phyloP scores from a whole-genome alignment of 2,797 vertebrate species.

The Sebastes baramenuke region DNA sequence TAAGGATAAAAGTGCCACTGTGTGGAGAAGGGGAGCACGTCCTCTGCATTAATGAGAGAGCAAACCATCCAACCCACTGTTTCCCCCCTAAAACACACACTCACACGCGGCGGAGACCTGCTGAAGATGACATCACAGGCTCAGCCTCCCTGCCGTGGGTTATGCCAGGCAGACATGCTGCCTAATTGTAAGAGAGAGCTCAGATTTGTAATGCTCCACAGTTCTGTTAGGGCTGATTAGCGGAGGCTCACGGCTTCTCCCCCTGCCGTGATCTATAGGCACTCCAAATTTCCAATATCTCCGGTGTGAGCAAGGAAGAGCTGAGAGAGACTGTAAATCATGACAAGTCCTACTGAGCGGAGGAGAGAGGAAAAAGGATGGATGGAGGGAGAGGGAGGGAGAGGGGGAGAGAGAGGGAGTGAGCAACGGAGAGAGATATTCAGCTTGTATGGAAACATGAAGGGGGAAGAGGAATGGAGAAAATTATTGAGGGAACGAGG shows the following conservation, averaged over 20 bases:
- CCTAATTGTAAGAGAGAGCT: slow-evolving; percentile 75
- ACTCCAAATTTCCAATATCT: slow-evolving; percentile 82
- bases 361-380: slow-evolving; percentile 49
- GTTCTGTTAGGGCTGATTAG: slow-evolving; percentile 82
- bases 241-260: slow-evolving; percentile 63
- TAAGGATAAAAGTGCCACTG: slow-evolving; percentile 75
- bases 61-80: slow-evolving; percentile 54
- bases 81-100: slow-evolving; percentile 45
- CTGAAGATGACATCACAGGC: slow-evolving; percentile 70
- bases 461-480: slow-evolving; percentile 48
- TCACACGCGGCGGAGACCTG: slow-evolving; percentile 28
- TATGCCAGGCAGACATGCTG: slow-evolving; percentile 61
- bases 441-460: slow-evolving; percentile 67
- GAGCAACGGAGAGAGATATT: slow-evolving; percentile 61
- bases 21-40: slow-evolving; percentile 66
- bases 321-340: slow-evolving; percentile 81
- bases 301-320: slow-evolving; percentile 74
- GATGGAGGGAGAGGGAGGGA: slow-evolving; percentile 40
- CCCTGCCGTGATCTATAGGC: slow-evolving; percentile 79
- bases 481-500: slow-evolving; percentile 67
- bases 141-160: slow-evolving; percentile 51
- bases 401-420: slow-evolving; percentile 31
- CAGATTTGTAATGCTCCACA: slow-evolving; percentile 76
- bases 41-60: slow-evolving; percentile 78
- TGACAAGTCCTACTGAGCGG: slow-evolving; percentile 67